Percentiles rank a stretch among this genome's conserved stretches.
Evolutionary conservation across 2,888 invertebrate genomes (phyloP).

Genomic region (Fabriciana adippe): DNA sequence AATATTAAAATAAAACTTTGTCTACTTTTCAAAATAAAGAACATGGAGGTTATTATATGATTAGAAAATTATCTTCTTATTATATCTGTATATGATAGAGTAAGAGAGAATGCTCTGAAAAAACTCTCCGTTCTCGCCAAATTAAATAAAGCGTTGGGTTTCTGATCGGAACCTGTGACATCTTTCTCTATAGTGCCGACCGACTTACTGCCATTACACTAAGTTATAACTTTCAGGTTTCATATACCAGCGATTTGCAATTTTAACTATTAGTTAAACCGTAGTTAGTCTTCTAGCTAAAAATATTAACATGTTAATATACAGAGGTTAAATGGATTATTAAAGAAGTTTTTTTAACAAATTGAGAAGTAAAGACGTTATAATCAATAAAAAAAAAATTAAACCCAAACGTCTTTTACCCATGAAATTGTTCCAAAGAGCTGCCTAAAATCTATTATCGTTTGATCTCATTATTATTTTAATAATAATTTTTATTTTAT

Average conservation of each 20-base stretch:
- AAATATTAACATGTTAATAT: conserved; percentile 32
- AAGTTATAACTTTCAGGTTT: no score
- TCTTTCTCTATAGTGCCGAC: no score
- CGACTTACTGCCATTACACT: no score
- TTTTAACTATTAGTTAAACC: conserved; percentile 20
- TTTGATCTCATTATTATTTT: conserved; percentile 81
- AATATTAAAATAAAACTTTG: conserved; percentile 3
- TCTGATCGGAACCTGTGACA: no score
- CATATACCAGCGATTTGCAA: conserved; percentile 8
- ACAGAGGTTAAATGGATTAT: conserved; percentile 33
- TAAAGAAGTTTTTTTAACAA: conserved; percentile 28
- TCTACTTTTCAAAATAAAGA: background rate
- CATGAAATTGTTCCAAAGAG: conserved; percentile 79
- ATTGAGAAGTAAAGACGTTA: conserved; percentile 32
- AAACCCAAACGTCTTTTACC: conserved; percentile 42
- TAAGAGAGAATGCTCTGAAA: no score
- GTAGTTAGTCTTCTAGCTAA: conserved; percentile 19
- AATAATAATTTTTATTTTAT: conserved; percentile 76
- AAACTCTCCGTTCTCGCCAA: no score
- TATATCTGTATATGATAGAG: no score
- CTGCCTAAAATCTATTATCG: conserved; percentile 80
- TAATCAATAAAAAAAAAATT: conserved; percentile 26
- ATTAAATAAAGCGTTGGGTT: no score
- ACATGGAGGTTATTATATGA: background rate
- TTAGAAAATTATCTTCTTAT: background rate